Percentiles rank a stretch among this genome's conserved stretches.
phyloP scores from a whole-genome alignment of 1,140 invertebrate species.

The Drosophila carrolli region DNA sequence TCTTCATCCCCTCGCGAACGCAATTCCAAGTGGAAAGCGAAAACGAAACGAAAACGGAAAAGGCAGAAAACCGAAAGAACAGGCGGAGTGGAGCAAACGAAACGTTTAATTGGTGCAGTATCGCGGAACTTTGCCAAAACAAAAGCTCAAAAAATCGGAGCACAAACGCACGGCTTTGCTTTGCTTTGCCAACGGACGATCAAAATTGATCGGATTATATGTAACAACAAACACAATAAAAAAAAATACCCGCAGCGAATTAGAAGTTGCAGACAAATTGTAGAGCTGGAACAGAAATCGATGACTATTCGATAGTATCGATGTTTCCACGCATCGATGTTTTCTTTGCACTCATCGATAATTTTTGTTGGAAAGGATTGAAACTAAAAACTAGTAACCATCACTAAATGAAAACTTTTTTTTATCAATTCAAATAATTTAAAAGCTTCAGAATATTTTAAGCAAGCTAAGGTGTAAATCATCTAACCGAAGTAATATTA shows the following conservation, averaged over 20 bases:
- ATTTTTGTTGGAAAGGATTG: no score
- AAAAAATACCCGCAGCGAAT: constrained; percentile 34
- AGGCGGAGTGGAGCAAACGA: background rate
- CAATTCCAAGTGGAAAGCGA: constrained; percentile 28
- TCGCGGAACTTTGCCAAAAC: background rate
- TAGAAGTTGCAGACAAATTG: constrained; percentile 32
- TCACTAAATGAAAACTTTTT: no score
- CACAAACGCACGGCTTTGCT: background rate
- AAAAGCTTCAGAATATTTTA: no score
- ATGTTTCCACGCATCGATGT: background rate
- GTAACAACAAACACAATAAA: constrained; percentile 33
- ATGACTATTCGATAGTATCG: constrained; percentile 5
- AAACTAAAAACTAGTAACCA: no score
- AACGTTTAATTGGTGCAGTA: constrained; percentile 4
- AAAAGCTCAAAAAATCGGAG: background rate
- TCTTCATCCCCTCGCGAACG: constrained; percentile 13
- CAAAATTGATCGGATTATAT: constrained; percentile 18
- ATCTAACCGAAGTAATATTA: no score
- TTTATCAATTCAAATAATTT: no score
- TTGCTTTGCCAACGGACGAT: constrained; percentile 1
- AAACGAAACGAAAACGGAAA: constrained; percentile 20
- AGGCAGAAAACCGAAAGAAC: constrained; percentile 2
- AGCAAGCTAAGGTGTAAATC: no score
- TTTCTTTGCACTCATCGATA: background rate
- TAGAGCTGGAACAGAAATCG: constrained; percentile 3